These are phyloP conservation scores for Torymus aiolomorphi DNA, from an alignment of 2,888 invertebrate species.

Conservation along the genomic window DNA sequence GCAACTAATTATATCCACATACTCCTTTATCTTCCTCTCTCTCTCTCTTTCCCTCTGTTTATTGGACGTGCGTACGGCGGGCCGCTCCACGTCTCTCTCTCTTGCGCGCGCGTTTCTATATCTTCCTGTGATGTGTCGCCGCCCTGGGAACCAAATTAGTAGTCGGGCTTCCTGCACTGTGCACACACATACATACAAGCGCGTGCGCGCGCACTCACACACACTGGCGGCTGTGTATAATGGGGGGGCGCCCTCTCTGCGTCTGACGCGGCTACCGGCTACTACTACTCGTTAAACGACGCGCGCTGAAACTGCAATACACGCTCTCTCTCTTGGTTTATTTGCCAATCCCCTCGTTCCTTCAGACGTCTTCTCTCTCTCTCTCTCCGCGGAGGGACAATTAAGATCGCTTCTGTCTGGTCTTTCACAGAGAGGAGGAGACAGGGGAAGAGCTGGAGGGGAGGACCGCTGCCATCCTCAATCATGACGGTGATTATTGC, in stretches of 20 bases:
- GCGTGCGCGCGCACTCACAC: background rate
- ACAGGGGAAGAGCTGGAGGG: too few species aligned
- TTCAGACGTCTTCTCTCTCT: conserved; percentile 37
- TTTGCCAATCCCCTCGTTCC: conserved; percentile 35
- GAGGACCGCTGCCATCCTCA: conserved; percentile 19
- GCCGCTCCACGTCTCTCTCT: background rate
- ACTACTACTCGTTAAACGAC: conserved; percentile 64
- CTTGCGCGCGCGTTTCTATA: conserved; percentile 11
- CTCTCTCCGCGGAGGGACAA: conserved; percentile 21
- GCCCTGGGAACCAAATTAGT: conserved; percentile 75
- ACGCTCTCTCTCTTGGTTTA: conserved; percentile 37
- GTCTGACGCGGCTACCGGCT: conserved; percentile 57
- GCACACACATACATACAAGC: conserved; percentile 45
- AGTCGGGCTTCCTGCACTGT: conserved; percentile 67
- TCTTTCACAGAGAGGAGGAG: conserved; percentile 31
- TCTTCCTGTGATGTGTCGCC: conserved; percentile 43
- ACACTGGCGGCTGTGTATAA: conserved; percentile 67
- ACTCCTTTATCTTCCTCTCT: conserved; percentile 54
- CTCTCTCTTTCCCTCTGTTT: conserved; percentile 38
- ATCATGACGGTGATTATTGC: conserved; percentile 40
- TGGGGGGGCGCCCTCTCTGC: conserved; percentile 58
- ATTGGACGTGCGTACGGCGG: background rate
- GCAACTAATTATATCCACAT: too few species aligned
- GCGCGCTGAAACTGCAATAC: conserved; percentile 51
- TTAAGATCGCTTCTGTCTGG: conserved; percentile 53